Evolutionary conservation across 2,888 invertebrate genomes (phyloP), one percentile per base, ranked within the genome.

Genomic region (Priocnemis perturbator): DNA sequence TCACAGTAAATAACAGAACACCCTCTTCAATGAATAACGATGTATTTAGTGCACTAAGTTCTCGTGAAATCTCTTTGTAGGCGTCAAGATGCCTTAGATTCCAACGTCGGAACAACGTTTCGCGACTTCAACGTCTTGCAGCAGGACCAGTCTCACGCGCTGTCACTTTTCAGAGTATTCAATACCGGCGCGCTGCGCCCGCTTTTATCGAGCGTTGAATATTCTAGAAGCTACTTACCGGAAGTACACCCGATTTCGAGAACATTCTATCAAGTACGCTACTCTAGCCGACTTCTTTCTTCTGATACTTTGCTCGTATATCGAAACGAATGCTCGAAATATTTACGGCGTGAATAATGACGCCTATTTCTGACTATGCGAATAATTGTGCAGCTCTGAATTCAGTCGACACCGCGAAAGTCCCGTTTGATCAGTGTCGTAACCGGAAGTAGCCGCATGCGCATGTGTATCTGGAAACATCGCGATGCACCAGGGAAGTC

Each of bases 201-300:
- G 69, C 69, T 85, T 85, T 83, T 85, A 84, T 84, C 53, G 76
- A 79, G 67, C 69, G 66, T 68, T 68, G 81, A 77, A 77, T 60
- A 72, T 84, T 84, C 85, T 81, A 79, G 85, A 85, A 85, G 50
- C 47, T 64, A 15, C 64, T 21, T 9, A 44, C 50, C 82, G 85
- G 81, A 84, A 73, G 58, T 50, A 50, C n/a, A 44, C 48, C 67
- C 44, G 5, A 47, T 26, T 76, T 81, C 85, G 64, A 68, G 84
- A 85, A 83, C 53, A n/a, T 83, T 85, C 85, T 78, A 61, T 71
- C 75, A 73, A 72, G 37, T 9, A 9, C 1, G 4, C 7, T 1
- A 37, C 37, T 11, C 11, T 7, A 37, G 7, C 1, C 37, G 37
- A 11, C 14, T 11, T 7, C 37, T 3, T 9, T 1, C 2, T 5